Evolutionary conservation across 2,113 vertebrate species (phyloP), one percentile per base, ranked within the genome.

Genomic region (Strigops habroptila): DNA sequence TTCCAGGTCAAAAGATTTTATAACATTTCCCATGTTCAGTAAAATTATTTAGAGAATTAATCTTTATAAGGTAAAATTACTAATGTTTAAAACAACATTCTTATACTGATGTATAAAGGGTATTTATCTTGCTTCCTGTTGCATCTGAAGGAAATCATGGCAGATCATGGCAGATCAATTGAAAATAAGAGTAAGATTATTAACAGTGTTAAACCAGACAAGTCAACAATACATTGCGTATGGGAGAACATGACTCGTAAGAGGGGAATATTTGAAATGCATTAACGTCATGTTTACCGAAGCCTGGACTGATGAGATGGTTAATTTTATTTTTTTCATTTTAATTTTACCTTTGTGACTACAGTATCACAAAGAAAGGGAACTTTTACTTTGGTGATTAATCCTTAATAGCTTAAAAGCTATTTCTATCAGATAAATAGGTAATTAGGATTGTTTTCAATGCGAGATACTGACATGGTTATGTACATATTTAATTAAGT

Each of bases 401-500:
- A 79, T 91, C 39, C 33, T 75, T 82, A 64, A 78, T 35, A 82
- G 6, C 35, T 90, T 68, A 81, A 86, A 86, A 90, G 71, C 71
- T 74, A 15, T 81, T 91, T 90, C 53, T 53, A 12, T 91, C 79
- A 68, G 31, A 93, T 88, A 81, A 86, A 37, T 67, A 23, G 18
- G 14, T 81, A 92, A 93, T 82, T 88, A 88, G 37, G 15, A 16
- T 49, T 86, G 57, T 92, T 86, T 92, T 81, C 51, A 86, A 3
- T 83, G 37, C 55, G 52, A 73, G 55, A 39, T 80, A 74, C 13
- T 78, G 79, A 83, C 81, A 71, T 78, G 64, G 68, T 74, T 94
- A 59, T 93, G 62, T 92, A 43, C 80, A 59, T 93, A 74, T 88
- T 93, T 83, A 90, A 95, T 92, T 86, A 88, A 44, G 28, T 63